Conservation (phyloP, 2,797 vertebrate genomes). For the Phoeniculus purpureus region DNA sequence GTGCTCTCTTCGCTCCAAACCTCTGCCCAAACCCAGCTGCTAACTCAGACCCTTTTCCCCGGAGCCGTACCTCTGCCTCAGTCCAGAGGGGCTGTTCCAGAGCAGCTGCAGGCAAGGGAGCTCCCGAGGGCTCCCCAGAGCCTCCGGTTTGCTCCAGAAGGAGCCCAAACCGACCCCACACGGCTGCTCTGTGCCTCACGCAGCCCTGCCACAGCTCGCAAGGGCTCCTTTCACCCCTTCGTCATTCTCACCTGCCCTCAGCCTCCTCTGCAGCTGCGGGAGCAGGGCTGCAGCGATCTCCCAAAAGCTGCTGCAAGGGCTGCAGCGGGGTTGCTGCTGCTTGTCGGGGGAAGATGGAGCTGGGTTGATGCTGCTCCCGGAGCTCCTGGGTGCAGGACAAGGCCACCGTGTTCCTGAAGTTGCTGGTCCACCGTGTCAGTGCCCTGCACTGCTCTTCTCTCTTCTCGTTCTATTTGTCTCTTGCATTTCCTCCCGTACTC, state of each 20-base stretch:
- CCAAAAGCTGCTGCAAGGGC: not conserved
- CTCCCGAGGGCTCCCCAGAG: not conserved
- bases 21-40: rapidly evolving
- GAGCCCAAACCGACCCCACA: not conserved
- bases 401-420: rapidly evolving
- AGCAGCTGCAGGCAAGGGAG: not conserved
- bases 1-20: rapidly evolving
- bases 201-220: rapidly evolving
- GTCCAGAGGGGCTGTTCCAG: not conserved
- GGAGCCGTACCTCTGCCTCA: not conserved
- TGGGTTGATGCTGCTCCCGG: too few species aligned
- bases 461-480: not conserved
- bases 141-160: rapidly evolving
- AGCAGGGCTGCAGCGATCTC: not conserved
- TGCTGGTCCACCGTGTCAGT: not conserved
- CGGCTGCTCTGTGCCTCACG: rapidly evolving
- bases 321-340: rapidly evolving
- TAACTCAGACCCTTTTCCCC: not conserved
- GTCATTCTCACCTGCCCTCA: not conserved
- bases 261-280: not conserved
- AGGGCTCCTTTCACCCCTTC: not conserved
- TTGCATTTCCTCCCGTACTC: not conserved
- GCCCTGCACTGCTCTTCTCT: not conserved
- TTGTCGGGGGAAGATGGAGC: too few species aligned
- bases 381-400: not conserved